Percentiles rank a stretch among this genome's conserved stretches.
These are phyloP conservation scores for Siniperca knerii DNA, from an alignment of 2,113 vertebrate species.

Conservation along the genomic window DNA sequence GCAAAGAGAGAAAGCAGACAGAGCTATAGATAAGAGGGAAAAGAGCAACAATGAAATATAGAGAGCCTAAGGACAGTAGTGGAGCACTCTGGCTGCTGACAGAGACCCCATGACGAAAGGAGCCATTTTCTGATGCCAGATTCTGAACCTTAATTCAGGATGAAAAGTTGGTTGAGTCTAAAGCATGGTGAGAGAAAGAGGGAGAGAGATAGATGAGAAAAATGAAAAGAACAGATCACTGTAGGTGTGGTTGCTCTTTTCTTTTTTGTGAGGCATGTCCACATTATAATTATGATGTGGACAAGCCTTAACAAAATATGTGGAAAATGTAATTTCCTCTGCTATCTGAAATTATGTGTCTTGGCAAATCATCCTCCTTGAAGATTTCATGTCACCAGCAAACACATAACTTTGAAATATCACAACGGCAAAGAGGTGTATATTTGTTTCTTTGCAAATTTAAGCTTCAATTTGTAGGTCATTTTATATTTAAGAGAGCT, in stretches of 20 bases:
- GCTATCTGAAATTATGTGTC: conserved; percentile 7
- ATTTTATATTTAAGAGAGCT: conserved; percentile 38
- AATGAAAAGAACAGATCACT: conserved; percentile 36
- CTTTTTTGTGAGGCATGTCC: neutral
- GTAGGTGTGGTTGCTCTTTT: neutral
- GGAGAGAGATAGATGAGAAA: neutral
- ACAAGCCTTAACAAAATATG: conserved; percentile 20
- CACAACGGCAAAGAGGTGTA: conserved; percentile 1
- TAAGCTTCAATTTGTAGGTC: conserved; percentile 19
- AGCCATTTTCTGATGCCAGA: conserved; percentile 35
- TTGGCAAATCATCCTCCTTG: conserved; percentile 10
- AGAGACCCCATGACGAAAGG: conserved; percentile 24
- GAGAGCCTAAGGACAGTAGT: conserved; percentile 31
- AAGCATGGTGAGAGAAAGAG: neutral
- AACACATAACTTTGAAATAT: conserved; percentile 2
- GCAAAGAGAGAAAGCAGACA: conserved; percentile 36
- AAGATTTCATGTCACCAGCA: conserved; percentile 21
- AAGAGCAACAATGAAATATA: conserved; percentile 26
- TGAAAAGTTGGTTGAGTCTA: conserved; percentile 53
- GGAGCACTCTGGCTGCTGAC: conserved; percentile 19
- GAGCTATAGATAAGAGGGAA: conserved; percentile 42
- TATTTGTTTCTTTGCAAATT: conserved; percentile 14
- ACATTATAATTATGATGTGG: conserved; percentile 13
- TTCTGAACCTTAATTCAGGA: conserved; percentile 26
- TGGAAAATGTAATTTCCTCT: conserved; percentile 40